These are phyloP conservation scores for Heliconius hortense DNA, from an alignment of 2,888 invertebrate species.

Conservation along the genomic window DNA sequence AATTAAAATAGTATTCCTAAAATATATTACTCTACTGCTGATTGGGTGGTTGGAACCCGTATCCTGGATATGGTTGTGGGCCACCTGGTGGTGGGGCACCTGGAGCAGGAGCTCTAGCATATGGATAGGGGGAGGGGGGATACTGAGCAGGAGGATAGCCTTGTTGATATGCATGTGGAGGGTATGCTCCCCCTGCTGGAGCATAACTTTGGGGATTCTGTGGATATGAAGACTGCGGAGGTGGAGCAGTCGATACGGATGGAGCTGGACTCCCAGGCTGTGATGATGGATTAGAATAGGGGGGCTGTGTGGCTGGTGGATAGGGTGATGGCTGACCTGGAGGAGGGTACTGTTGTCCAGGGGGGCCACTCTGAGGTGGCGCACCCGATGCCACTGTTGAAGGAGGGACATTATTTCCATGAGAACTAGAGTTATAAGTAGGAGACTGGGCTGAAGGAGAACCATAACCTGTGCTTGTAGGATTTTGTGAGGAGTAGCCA, in stretches of 20 bases:
- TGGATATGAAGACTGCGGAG: slow-evolving; percentile 81
- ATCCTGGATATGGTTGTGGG: slow-evolving; percentile 88
- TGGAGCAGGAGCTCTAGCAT: slow-evolving; percentile 83
- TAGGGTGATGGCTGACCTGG: slow-evolving; percentile 84
- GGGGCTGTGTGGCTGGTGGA: slow-evolving; percentile 83
- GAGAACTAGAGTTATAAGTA: slow-evolving; percentile 84
- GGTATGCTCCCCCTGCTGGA: slow-evolving; percentile 72
- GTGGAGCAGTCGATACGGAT: slow-evolving; percentile 78
- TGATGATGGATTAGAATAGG: slow-evolving; percentile 80
- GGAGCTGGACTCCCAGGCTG: slow-evolving; percentile 79
- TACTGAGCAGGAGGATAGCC: slow-evolving; percentile 79
- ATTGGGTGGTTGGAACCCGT: slow-evolving; percentile 90
- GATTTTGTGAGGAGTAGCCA: slow-evolving; percentile 82
- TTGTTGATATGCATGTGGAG: slow-evolving; percentile 79
- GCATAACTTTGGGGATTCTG: slow-evolving; percentile 78
- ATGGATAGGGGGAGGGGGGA: slow-evolving; percentile 82
- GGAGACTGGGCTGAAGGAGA: slow-evolving; percentile 85
- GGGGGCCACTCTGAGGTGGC: slow-evolving; percentile 77
- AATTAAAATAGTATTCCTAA: slow-evolving; percentile 20
- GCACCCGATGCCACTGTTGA: slow-evolving; percentile 77
- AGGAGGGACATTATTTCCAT: slow-evolving; percentile 75
- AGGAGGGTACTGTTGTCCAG: slow-evolving; percentile 84
- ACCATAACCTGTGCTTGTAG: slow-evolving; percentile 82
- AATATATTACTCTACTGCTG: slow-evolving; percentile 72
- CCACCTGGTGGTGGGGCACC: slow-evolving; percentile 87